Evolutionary conservation across 2,113 vertebrate species (phyloP).

Genomic region (Vimba vimba): DNA sequence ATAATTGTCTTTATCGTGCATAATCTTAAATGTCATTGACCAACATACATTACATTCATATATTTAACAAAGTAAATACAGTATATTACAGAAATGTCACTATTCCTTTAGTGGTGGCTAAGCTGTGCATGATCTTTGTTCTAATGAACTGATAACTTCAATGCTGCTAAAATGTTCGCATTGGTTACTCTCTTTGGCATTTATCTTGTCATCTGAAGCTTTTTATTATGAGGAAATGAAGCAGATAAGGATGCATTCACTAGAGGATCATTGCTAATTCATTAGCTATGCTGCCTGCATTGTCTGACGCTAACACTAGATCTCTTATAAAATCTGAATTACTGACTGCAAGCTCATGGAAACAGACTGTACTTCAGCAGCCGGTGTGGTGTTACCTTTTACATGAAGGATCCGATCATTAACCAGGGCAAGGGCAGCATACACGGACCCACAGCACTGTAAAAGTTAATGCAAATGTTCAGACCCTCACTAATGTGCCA

Average conservation of each 20-base stretch:
- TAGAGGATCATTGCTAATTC: constrained; percentile 38
- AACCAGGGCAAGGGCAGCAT: background rate
- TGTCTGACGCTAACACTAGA: background rate
- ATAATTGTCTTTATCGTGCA: background rate
- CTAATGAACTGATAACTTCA: constrained; percentile 1
- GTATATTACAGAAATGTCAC: background rate
- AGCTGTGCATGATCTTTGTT: background rate
- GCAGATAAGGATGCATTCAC: constrained; percentile 27
- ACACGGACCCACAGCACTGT: background rate
- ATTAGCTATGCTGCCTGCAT: constrained; percentile 23
- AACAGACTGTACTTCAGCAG: constrained; percentile 18
- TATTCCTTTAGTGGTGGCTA: background rate
- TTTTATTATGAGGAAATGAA: constrained; percentile 40
- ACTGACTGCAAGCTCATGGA: constrained; percentile 29
- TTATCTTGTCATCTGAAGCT: constrained; percentile 25
- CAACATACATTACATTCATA: background rate
- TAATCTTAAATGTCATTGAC: background rate
- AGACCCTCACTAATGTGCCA: constrained; percentile 28
- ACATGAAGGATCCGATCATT: constrained; percentile 19
- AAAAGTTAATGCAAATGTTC: constrained; percentile 47
- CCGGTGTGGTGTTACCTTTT: background rate
- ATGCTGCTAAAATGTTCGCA: background rate
- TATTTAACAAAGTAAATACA: constrained; percentile 4
- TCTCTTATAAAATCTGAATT: constrained; percentile 30
- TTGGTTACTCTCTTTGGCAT: constrained; percentile 28